These are phyloP conservation scores for Cephonodes hylas DNA, from an alignment of 2,888 invertebrate species.

Conservation along the genomic window DNA sequence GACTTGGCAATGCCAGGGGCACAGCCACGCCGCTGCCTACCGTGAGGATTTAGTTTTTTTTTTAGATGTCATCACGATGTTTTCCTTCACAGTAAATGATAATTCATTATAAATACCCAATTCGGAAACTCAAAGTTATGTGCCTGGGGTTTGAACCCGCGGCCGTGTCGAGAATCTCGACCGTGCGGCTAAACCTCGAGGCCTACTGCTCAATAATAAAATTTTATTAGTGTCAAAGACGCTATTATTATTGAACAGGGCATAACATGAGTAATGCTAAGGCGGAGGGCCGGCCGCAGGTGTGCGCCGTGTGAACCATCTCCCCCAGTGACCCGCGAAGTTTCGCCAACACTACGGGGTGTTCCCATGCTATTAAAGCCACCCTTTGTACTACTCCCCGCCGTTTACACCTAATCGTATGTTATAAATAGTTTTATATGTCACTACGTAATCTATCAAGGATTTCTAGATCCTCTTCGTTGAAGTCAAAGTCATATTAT, in stretches of 20 bases:
- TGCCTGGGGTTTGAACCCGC: too few relatives aligned
- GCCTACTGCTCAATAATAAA: too few relatives aligned
- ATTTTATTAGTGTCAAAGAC: neutral
- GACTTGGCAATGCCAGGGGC: too few relatives aligned
- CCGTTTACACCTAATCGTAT: neutral
- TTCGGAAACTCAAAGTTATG: too few relatives aligned
- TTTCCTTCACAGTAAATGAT: too few relatives aligned
- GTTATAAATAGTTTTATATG: slow-evolving; percentile 1
- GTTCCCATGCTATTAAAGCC: neutral
- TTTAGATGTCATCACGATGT: too few relatives aligned
- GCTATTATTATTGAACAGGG: neutral
- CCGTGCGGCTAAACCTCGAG: too few relatives aligned
- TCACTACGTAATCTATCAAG: neutral
- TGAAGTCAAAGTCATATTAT: too few relatives aligned
- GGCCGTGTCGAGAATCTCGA: too few relatives aligned
- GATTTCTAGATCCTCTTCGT: neutral
- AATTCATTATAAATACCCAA: too few relatives aligned
- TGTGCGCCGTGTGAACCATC: slow-evolving; percentile 23
- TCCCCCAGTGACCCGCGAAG: slow-evolving; percentile 19
- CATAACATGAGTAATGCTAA: neutral
- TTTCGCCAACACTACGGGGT: slow-evolving; percentile 18
- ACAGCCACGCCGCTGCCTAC: too few relatives aligned
- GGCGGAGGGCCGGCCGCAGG: slow-evolving; percentile 21
- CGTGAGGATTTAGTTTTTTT: too few relatives aligned
- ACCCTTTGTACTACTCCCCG: neutral